Evolutionary conservation across 1,140 invertebrate species (phyloP).

Genomic region (Drosophila asahinai): DNA sequence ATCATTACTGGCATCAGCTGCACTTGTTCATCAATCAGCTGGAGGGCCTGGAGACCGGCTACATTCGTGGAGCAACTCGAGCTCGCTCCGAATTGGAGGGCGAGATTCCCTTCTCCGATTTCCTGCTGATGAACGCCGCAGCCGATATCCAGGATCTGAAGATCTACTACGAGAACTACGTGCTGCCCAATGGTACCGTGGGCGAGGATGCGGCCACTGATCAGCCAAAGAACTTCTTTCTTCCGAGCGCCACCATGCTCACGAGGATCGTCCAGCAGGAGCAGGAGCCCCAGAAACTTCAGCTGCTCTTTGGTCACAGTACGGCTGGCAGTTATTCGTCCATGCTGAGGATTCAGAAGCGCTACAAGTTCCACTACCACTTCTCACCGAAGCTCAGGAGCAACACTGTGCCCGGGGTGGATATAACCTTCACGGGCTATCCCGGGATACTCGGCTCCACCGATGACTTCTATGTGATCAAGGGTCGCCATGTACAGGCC

Average conservation of each 20-base stretch:
- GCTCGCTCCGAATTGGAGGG: slow-evolving; percentile 87
- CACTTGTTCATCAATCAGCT: slow-evolving; percentile 90
- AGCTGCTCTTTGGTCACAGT: slow-evolving; percentile 86
- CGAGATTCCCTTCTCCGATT: slow-evolving; percentile 87
- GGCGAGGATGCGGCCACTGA: slow-evolving; percentile 22
- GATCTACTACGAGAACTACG: slow-evolving; percentile 83
- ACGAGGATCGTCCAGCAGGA: slow-evolving; percentile 66
- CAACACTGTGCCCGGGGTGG: slow-evolving; percentile 88
- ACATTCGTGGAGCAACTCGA: slow-evolving; percentile 88
- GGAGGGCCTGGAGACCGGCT: slow-evolving; percentile 89
- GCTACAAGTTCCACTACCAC: slow-evolving; percentile 94
- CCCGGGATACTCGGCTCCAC: slow-evolving; percentile 94
- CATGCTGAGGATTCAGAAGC: slow-evolving; percentile 96
- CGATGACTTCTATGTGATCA: slow-evolving; percentile 93
- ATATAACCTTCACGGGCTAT: slow-evolving; percentile 94
- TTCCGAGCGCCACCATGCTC: slow-evolving; percentile 82
- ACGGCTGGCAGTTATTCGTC: slow-evolving; percentile 89
- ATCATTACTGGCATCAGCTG: slow-evolving; percentile 88
- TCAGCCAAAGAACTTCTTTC: slow-evolving; percentile 71
- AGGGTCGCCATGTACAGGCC: slow-evolving; percentile 86
- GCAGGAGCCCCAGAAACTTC: slow-evolving; percentile 58
- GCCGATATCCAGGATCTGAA: slow-evolving; percentile 91
- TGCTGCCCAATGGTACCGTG: slow-evolving; percentile 55
- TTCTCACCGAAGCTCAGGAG: slow-evolving; percentile 86
- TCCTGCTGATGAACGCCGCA: slow-evolving; percentile 91